Evolutionary conservation across 2,797 vertebrate species (phyloP).

Genomic region (Oceanodroma leucorhoa): DNA sequence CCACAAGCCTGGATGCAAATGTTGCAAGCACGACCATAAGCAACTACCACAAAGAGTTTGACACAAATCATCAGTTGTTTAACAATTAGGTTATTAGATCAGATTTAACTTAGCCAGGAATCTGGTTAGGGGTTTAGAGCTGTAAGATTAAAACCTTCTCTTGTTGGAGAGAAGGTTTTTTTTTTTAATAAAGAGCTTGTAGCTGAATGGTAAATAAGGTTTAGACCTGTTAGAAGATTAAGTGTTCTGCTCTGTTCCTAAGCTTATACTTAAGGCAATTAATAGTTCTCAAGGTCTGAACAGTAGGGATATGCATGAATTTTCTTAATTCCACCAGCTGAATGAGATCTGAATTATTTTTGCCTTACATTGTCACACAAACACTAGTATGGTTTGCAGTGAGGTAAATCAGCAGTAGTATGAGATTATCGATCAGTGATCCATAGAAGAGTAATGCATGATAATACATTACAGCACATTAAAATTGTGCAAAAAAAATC

Average conservation of each 20-base stretch:
- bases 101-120: background rate
- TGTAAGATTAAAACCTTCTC: background rate
- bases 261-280: conserved; percentile 43
- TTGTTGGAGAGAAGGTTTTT: background rate
- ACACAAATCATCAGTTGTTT: background rate
- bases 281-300: conserved; percentile 35
- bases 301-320: background rate
- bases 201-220: conserved; percentile 39
- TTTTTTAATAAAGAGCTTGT: conserved; percentile 14
- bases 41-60: background rate
- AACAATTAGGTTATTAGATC: conserved; percentile 9
- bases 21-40: background rate
- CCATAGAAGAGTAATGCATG: background rate
- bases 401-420: background rate
- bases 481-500: background rate
- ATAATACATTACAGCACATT: background rate
- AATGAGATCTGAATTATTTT: background rate
- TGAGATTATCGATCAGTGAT: background rate
- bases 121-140: background rate
- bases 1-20: background rate
- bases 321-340: conserved; percentile 21
- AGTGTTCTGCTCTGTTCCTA: conserved; percentile 50
- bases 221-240: conserved; percentile 55
- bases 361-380: background rate
- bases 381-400: background rate